Conservation (phyloP, 2,888 invertebrate genomes). For the Callimorpha dominula region DNA sequence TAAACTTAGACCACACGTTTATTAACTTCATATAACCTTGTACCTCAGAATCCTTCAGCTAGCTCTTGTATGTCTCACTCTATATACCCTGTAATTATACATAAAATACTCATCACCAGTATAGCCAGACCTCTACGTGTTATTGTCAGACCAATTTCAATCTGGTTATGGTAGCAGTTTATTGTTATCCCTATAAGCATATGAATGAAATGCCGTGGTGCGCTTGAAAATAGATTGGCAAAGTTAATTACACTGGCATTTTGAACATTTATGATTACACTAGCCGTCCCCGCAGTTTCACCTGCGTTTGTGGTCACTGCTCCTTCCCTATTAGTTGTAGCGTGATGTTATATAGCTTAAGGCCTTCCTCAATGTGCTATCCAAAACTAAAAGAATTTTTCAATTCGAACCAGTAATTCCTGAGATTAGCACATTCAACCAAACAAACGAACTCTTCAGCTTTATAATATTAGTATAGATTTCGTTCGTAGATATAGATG, state of each 20-base stretch:
- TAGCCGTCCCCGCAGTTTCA: too few species aligned
- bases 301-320: too few species aligned
- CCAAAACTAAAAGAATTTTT: too few species aligned
- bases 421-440: too few species aligned
- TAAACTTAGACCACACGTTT: conserved; percentile 26
- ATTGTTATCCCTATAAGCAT: conserved; percentile 28
- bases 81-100: conserved; percentile 34
- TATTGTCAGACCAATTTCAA: conserved; percentile 9
- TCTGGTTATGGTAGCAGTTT: conserved; percentile 20
- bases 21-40: conserved; percentile 38
- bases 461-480: too few species aligned
- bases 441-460: too few species aligned
- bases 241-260: background rate
- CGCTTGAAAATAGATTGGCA: conserved; percentile 20
- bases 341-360: too few species aligned
- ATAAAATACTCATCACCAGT: conserved; percentile 28
- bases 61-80: conserved; percentile 19
- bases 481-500: too few species aligned
- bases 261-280: too few species aligned
- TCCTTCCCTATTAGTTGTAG: too few species aligned
- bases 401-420: too few species aligned
- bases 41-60: conserved; percentile 38
- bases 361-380: too few species aligned
- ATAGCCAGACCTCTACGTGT: conserved; percentile 24
- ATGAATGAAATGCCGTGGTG: conserved; percentile 30